These are phyloP conservation scores for Melanotaenia duboulayi DNA, from an alignment of 2,113 vertebrate species.

Conservation along the genomic window DNA sequence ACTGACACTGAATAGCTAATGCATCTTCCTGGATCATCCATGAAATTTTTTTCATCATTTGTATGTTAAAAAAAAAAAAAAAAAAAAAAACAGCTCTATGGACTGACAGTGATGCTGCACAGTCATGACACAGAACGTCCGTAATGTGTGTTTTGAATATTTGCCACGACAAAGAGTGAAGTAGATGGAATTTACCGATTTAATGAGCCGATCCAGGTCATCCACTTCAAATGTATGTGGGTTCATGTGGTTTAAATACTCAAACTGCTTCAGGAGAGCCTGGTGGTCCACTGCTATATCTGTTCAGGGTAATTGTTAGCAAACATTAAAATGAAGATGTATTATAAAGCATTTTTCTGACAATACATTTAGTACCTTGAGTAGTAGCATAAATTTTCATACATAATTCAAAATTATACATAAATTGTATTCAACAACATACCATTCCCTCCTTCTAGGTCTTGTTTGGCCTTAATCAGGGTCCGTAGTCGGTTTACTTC, in stretches of 20 bases:
- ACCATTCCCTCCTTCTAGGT: slow-evolving; percentile 90
- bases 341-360: not conserved
- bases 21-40: too few species aligned
- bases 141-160: not conserved
- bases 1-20: too few species aligned
- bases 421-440: slow-evolving; percentile 23
- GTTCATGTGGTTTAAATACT: slow-evolving; percentile 96
- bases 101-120: too few species aligned
- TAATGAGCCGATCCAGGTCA: slow-evolving; percentile 95
- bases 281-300: slow-evolving; percentile 90
- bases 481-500: slow-evolving; percentile 93
- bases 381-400: not conserved
- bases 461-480: slow-evolving; percentile 96
- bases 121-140: not conserved
- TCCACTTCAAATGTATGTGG: slow-evolving; percentile 96
- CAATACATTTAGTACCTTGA: not conserved
- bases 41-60: too few species aligned
- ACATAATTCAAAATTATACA: not conserved
- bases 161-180: not conserved
- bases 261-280: slow-evolving; percentile 94
- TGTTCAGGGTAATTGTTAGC: slow-evolving; percentile 30
- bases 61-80: too few species aligned
- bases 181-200: slow-evolving; percentile 85
- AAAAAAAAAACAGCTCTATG: too few species aligned
- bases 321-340: slow-evolving; percentile 11